phyloP scores from a whole-genome alignment of 2,797 vertebrate species.

The Tragelaphus eurycerus region DNA sequence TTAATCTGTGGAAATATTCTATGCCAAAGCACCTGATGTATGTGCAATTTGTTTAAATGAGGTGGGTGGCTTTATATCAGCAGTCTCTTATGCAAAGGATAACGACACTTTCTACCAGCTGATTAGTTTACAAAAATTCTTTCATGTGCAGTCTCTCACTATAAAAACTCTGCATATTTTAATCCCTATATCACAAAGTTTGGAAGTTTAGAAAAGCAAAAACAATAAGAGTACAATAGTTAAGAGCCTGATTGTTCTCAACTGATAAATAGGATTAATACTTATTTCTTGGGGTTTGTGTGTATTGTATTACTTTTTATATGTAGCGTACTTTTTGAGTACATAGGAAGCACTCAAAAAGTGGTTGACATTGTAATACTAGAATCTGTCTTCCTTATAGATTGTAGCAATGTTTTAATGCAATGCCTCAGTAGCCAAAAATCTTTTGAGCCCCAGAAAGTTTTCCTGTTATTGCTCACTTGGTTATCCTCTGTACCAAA shows the following conservation, averaged over 20 bases:
- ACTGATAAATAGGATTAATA: not conserved
- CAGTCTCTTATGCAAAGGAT: not conserved
- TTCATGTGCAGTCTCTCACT: not conserved
- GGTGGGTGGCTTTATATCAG: not conserved
- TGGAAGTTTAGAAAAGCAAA: conserved; percentile 17
- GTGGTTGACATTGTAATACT: not conserved
- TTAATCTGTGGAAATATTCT: conserved; percentile 13
- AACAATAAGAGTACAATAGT: not conserved
- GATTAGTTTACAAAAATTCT: not conserved
- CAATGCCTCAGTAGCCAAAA: not conserved
- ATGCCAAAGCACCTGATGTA: not conserved
- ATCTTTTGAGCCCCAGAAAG: not conserved
- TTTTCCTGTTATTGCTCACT: not conserved
- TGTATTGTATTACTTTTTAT: not conserved
- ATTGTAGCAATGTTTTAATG: not conserved
- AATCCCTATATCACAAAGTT: not conserved
- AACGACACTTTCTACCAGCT: not conserved
- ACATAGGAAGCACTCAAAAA: not conserved
- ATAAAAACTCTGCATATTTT: not conserved
- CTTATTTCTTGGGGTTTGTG: not conserved
- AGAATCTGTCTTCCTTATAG: not conserved
- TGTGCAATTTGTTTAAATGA: not conserved
- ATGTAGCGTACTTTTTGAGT: not conserved
- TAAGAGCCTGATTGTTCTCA: not conserved
- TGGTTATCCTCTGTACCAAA: not conserved